A percentile compares a stretch with the other conserved stretches of the same genome.
Conservation (phyloP, 2,797 vertebrate species). For the Sternotherus odoratus region DNA sequence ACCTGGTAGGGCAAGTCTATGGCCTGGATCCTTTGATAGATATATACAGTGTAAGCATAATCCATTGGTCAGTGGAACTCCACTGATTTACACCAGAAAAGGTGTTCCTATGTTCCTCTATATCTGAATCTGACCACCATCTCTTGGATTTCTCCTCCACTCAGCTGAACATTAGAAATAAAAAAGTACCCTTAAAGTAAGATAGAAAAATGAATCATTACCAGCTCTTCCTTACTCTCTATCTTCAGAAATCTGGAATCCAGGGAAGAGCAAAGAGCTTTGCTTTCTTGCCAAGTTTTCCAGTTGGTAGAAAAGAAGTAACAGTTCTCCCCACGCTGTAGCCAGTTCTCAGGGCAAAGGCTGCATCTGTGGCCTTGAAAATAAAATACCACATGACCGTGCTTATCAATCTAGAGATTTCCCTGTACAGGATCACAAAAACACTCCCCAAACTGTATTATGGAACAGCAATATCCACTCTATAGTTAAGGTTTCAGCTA, state of each 20-base stretch:
- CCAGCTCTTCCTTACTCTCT: constrained; percentile 66
- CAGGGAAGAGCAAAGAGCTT: constrained; percentile 52
- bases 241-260: constrained; percentile 70
- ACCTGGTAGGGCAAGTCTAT: neutral
- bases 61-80: neutral
- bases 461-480: neutral
- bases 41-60: neutral
- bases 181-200: neutral
- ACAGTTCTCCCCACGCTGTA: constrained; percentile 69
- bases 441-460: neutral
- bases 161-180: neutral
- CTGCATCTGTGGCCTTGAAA: constrained; percentile 29
- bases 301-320: constrained; percentile 59
- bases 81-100: neutral
- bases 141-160: neutral
- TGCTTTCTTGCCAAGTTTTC: constrained; percentile 69
- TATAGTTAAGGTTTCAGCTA: neutral
- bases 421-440: neutral
- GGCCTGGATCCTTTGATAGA: neutral
- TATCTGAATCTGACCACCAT: neutral
- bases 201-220: constrained; percentile 42
- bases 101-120: neutral
- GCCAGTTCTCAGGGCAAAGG: constrained; percentile 75
- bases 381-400: neutral
- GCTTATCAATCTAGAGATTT: neutral